Evolutionary conservation across 2,888 invertebrate genomes (phyloP).

Genomic region (Allophyes oxyacanthae): DNA sequence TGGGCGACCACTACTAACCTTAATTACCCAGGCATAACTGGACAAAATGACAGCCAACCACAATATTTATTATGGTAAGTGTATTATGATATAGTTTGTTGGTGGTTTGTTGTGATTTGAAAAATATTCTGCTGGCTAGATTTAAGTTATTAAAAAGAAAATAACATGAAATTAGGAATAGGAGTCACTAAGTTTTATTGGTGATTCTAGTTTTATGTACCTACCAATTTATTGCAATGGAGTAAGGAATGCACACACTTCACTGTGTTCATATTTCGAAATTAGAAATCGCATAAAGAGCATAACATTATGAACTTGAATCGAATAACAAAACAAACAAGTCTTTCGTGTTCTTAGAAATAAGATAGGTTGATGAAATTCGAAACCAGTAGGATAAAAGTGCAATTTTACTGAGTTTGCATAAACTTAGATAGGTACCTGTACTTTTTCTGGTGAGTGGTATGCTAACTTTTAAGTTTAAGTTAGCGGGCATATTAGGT

Average conservation of each 20-base stretch:
- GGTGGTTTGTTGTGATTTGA: too few species aligned
- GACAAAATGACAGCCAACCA: too few species aligned
- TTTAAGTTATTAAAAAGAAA: too few species aligned
- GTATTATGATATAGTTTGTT: too few species aligned
- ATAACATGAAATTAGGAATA: too few species aligned
- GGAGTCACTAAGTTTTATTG: too few species aligned
- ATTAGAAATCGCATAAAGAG: not conserved
- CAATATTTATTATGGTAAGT: too few species aligned
- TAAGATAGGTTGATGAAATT: constrained; percentile 6
- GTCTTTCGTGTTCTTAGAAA: constrained; percentile 4
- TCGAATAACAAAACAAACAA: not conserved
- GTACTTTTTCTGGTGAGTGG: constrained; percentile 26
- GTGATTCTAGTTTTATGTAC: too few species aligned
- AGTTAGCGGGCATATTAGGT: constrained; percentile 54
- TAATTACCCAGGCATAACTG: too few species aligned
- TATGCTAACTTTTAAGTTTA: constrained; percentile 61
- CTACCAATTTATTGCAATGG: too few species aligned
- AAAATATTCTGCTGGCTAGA: too few species aligned
- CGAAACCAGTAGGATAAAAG: not conserved
- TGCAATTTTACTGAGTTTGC: constrained; percentile 24
- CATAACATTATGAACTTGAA: not conserved
- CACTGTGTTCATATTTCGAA: not conserved
- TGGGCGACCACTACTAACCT: too few species aligned
- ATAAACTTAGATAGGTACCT: constrained; percentile 51
- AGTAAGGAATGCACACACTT: not conserved